Evolutionary conservation across 2,888 invertebrate species (phyloP).

Genomic region (Macrophya annulata): DNA sequence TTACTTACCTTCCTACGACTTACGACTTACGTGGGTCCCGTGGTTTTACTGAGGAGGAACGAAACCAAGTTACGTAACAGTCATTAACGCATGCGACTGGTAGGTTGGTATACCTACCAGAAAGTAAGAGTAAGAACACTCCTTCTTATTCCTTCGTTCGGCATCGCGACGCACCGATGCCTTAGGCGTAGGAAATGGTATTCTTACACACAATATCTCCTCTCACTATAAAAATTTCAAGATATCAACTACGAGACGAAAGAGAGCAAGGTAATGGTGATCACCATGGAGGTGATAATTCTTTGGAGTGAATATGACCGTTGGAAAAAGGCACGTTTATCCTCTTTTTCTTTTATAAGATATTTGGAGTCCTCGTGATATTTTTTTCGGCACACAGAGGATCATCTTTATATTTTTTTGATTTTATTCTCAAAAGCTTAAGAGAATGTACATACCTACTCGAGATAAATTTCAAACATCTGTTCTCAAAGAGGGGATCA

Average conservation of each 20-base stretch:
- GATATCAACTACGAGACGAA: neutral
- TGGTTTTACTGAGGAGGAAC: conserved; percentile 11
- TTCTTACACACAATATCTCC: conserved; percentile 20
- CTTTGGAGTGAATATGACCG: neutral
- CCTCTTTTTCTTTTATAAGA: neutral
- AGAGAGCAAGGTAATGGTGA: conserved; percentile 10
- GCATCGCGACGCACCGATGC: conserved; percentile 29
- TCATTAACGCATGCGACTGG: conserved; percentile 48
- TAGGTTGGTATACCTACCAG: neutral
- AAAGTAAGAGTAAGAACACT: conserved; percentile 49
- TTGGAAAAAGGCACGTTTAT: neutral
- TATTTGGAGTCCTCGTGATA: neutral
- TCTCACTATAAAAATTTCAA: conserved; percentile 14
- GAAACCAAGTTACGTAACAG: conserved; percentile 27
- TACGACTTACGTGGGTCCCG: neutral
- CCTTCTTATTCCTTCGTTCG: conserved; percentile 54
- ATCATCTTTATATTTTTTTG: neutral
- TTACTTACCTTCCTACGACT: neutral
- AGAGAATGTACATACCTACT: too few relatives aligned
- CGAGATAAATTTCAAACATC: neutral
- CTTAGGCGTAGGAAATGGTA: conserved; percentile 42
- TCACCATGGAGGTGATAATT: neutral
- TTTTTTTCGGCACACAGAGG: neutral
- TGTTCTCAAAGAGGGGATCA: neutral
- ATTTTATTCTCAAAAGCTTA: neutral